Evolutionary conservation across 2,888 invertebrate species (phyloP), one percentile per base, ranked within the genome.

Genomic region (Caenorhabditis sp.): DNA sequence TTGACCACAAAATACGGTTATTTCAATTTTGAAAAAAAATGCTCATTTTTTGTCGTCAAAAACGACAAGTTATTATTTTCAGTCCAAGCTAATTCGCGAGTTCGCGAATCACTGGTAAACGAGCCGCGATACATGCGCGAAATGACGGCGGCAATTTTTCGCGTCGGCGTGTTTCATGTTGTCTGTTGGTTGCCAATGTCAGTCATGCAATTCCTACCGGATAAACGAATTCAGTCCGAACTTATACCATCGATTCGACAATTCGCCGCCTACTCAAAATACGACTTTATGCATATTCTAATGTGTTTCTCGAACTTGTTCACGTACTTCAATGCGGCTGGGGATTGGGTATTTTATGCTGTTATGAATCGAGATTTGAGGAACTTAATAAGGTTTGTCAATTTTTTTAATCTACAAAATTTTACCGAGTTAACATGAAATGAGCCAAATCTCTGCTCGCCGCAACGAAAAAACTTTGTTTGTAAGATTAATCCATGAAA

Each of bases 331-430:
- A 84, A 83, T 63, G 84, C 86, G 4, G 82, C 86, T 8, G 82
- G 84, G 17, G 81, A 86, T 66, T 86, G 86, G 86, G 76, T 86
- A 57, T 83, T 86, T 63, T 86, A 86, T 64, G 86, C 86, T 0
- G 86, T 83, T 8, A 81, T 86, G 81, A 86, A 86, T 62, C 71
- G 84, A 62, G 85, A 86, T 65, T 79, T 86, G 53, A 57, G 86
- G 14, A 84, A 85, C 54, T 79, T 86, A 21, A 86, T 86, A 19
- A 73, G 84, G 86, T 86, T 63, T 31, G 61, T 62, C 10, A 6
- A 19, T 26, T 27, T 58, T n/a, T 4, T 51, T 21, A 12, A 51
- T 5, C 50, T n/a, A n/a, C n/a, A n/a, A n/a, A n/a, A n/a, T n/a
- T n/a, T n/a, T n/a, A n/a, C n/a, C n/a, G n/a, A n/a, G n/a, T n/a